Conservation (phyloP, 2,113 vertebrate genomes). For the Chionomys nivalis region DNA sequence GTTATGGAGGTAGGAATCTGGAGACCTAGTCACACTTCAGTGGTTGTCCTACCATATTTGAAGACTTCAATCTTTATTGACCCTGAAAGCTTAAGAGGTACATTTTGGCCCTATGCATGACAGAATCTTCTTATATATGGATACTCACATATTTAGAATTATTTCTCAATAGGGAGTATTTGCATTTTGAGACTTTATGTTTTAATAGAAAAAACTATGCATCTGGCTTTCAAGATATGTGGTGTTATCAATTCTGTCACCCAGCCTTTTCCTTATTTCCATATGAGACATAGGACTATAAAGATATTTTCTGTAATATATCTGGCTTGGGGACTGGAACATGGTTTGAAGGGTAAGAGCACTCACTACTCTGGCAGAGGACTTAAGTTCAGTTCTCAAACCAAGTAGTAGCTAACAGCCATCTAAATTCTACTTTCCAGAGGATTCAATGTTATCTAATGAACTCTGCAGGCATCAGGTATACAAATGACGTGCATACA, state of each 20-base stretch:
- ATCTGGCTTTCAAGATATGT: background rate
- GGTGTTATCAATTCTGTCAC: constrained; percentile 39
- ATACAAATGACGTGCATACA: background rate
- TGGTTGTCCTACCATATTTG: background rate
- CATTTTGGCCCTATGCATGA: background rate
- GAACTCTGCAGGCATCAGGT: background rate
- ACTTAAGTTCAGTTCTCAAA: background rate
- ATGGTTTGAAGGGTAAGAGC: background rate
- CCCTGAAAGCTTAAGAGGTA: background rate
- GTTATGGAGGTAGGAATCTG: background rate
- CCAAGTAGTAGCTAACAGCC: background rate
- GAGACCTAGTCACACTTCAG: background rate
- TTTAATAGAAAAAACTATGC: background rate
- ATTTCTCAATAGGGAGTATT: constrained; percentile 23
- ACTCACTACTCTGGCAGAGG: background rate
- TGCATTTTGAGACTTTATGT: background rate
- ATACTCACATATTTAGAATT: background rate
- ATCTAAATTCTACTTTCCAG: background rate
- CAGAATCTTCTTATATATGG: background rate
- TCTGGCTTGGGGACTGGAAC: background rate
- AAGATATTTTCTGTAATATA: constrained; percentile 8
- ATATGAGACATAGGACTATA: constrained; percentile 17
- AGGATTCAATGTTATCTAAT: background rate
- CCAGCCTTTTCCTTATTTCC: constrained; percentile 29
- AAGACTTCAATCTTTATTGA: background rate